phyloP scores from a whole-genome alignment of 2,797 vertebrate species.

The Echiichthys vipera region DNA sequence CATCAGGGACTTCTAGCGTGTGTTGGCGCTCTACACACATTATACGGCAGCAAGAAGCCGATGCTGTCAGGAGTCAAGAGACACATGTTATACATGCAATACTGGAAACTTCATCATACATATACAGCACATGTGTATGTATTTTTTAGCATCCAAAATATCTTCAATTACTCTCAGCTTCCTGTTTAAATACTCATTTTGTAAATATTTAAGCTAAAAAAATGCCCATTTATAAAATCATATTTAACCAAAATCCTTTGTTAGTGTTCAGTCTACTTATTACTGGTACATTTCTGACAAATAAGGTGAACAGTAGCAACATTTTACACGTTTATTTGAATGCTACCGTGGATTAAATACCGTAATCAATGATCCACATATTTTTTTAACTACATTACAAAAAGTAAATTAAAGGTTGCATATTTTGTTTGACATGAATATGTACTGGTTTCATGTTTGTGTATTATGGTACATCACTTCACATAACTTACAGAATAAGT shows the following conservation, averaged over 20 bases:
- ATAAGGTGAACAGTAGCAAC: not conserved
- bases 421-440: not conserved
- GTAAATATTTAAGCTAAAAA: not conserved
- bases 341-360: not conserved
- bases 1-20: slow-evolving; percentile 39
- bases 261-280: not conserved
- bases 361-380: not conserved
- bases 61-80: slow-evolving; percentile 1
- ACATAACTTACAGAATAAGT: not conserved
- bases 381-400: no score
- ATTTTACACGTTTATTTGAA: not conserved
- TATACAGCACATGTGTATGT: not conserved
- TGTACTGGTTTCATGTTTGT: not conserved
- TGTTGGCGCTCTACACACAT: slow-evolving; percentile 34
- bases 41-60: not conserved
- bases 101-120: not conserved
- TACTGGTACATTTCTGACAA: not conserved
- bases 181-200: not conserved
- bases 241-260: not conserved
- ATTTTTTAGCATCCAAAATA: not conserved
- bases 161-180: not conserved
- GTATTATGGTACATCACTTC: not conserved
- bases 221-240: not conserved
- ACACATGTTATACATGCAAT: not conserved
- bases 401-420: not conserved